Conservation (phyloP, 2,113 vertebrate species). For the Cichladusa arquata region DNA sequence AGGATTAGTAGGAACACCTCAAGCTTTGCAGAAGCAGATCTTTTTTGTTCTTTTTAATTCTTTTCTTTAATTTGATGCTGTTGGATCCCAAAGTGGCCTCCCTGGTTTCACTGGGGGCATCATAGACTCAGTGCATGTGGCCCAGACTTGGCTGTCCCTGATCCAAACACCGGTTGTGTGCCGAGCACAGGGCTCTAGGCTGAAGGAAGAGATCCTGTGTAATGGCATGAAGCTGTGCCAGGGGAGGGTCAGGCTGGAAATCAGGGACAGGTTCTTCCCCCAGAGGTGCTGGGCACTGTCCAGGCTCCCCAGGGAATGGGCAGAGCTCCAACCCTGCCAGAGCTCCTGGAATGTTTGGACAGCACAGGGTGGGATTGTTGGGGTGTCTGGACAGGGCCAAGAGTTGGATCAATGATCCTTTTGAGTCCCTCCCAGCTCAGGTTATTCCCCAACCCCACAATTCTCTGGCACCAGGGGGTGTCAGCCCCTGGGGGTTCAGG, state of each 20-base stretch:
- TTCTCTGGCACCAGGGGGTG: rapidly evolving
- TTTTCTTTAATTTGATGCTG: not conserved
- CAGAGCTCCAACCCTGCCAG: rapidly evolving
- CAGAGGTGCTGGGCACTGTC: not conserved
- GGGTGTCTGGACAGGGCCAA: not conserved
- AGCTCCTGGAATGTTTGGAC: rapidly evolving
- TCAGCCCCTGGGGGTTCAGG: not conserved
- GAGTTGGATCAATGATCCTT: rapidly evolving
- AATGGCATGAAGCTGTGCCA: not conserved
- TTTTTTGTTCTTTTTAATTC: not conserved
- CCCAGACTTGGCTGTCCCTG: not conserved
- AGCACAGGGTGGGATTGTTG: rapidly evolving
- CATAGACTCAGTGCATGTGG: rapidly evolving
- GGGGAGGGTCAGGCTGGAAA: not conserved
- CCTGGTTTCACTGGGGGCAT: not conserved
- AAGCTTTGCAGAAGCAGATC: rapidly evolving
- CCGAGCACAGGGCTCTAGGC: not conserved
- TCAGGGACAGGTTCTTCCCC: not conserved
- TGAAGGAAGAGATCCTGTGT: not conserved
- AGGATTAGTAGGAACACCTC: not conserved
- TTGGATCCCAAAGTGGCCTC: not conserved
- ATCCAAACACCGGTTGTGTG: rapidly evolving
- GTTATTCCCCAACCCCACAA: rapidly evolving
- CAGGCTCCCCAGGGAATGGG: not conserved
- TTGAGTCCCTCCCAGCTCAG: not conserved